Evolutionary conservation across 2,113 vertebrate genomes (phyloP), one percentile per base, ranked within the genome.

Genomic region (Myxocyprinus asiaticus): DNA sequence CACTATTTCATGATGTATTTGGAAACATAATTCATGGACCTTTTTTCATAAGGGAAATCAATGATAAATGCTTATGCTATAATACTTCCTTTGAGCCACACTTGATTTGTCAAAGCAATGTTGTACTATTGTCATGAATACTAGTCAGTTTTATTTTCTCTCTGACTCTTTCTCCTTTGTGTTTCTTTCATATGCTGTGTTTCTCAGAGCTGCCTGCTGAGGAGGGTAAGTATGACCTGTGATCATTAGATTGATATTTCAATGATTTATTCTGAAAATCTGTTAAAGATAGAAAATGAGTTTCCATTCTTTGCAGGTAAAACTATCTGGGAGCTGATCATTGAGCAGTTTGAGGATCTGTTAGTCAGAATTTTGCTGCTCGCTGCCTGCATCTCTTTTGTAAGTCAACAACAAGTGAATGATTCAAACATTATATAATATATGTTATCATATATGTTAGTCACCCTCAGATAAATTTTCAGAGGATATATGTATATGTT

Each of bases 261-360:
- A 56, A 56, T n/a, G 2, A n/a, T n/a, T 5, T 56, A n/a, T 56
- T n/a, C 12, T 12, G 53, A 42, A 47, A 58, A 59, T 47, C 53
- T 44, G 3, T 12, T 17, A 15, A 64, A 3, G 3, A 10, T 43
- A 5, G 17, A 6, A 53, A 65, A 61, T 62, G 48, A 11, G 6
- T 2, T 50, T 7, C 45, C 4, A 1, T 79, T 50, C 53, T 45
- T 71, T 76, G 64, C 83, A 96, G 95, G 95, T 85, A 97, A 96
- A 88, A 91, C 90, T 83, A 86, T 96, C 79, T 97, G 95, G 95
- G 95, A 97, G 77, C 86, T 97, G 91, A 91, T 97, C 44, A 1
- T 85, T 15, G 95, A 96, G 90, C 96, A 97, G 92, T 97, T 97
- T 76, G 96, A 97, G 89, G 96, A 97, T 86, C 87, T 97, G 86